Base-by-base conservation (phyloP, 1,140 invertebrate genomes). In the Tetragnatha versicolor region DNA sequence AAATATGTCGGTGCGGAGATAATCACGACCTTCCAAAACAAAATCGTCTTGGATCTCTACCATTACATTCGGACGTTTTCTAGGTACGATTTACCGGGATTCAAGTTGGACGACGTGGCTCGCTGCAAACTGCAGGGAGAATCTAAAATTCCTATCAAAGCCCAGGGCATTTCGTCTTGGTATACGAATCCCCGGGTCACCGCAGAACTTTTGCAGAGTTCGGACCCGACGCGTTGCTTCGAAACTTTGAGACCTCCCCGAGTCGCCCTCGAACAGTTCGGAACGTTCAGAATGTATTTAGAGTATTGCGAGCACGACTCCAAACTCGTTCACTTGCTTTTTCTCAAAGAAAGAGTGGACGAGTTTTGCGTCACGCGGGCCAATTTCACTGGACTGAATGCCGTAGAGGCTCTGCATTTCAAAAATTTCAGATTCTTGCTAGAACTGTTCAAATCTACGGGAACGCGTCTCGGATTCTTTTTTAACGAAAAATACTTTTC, bases 31-130 rank as follows among this genome's bases (percentile, higher is more conserved):
- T 75, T 49, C 27, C 39, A 61, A 25, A 61, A 61, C 2, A 75
- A 61, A 49, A 3, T 75, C 7, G 58, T 75, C 0, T 27, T 75
- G 25, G 70, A 75, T 63, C 25, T 75, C 29, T 75, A 75, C 37
- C 27, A 45, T 5, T 75, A 63, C n/a, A 35, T 75, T 63, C 10
- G 22, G 25, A 75, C 14, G 2, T 75, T 75, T 61, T 75, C 70
- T 3, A 27, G 42, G 5, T 75, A 63, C 31, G 58, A 63, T 35
- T 37, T 49, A 25, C 58, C 70, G 0, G 53, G 70, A 17, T 75
- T 75, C 29, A 75, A 63, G 12, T 37, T 75, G 42, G 70, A 75
- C 14, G 70, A 75, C 31, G 70, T 75, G 20, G 70, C 55, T 2
- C n/a, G 27, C 14, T 25, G 47, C 10, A 75, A 75, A 49, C 20